Evolutionary conservation across 2,113 vertebrate genomes (phyloP), one percentile per base, ranked within the genome.

Genomic region (Pardalotus punctatus): DNA sequence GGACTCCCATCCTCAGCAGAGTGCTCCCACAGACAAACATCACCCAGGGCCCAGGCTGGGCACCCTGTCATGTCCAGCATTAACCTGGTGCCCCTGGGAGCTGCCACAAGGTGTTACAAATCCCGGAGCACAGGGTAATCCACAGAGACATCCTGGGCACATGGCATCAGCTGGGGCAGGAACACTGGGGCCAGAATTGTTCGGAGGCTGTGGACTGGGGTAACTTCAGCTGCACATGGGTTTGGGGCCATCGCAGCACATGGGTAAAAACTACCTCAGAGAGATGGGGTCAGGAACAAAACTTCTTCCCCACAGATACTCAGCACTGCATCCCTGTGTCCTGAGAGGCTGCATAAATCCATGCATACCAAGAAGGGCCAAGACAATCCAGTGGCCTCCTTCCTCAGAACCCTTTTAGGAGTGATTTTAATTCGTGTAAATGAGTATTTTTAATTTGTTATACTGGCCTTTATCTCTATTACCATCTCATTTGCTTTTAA

Each of bases 361-460:
- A n/a, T 7, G 28, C 3, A 4, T 33, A 48, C 74, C 74, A 87
- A 95, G 95, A 92, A 93, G 53, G 65, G 90, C 62, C 79, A 96
- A 95, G 94, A 95, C 88, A n/a, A 6, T 74, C 64, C 96, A 95
- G 67, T 90, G 92, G 94, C 94, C 94, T 96, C 94, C 87, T 96
- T 96, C 91, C 66, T 93, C 70, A 79, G 93, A 96, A 95, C 82
- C 95, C 96, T 94, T 98, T 97, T 92, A 97, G 96, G 94, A 97
- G 84, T 92, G 91, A 74, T 98, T 98, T 98, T 97, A 98, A 98
- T 98, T 98, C 96, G 74, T 98, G 97, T 97, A 98, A 98, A 98
- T 98, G 98, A 98, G 97, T 98, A 95, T 97, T 98, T 98, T 98
- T 98, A 98, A 98, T 98, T 98, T 98, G 98, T 97, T 96, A 97